These are phyloP conservation scores for Macrosiphum euphorbiae DNA, from an alignment of 2,888 invertebrate species.

Conservation along the genomic window DNA sequence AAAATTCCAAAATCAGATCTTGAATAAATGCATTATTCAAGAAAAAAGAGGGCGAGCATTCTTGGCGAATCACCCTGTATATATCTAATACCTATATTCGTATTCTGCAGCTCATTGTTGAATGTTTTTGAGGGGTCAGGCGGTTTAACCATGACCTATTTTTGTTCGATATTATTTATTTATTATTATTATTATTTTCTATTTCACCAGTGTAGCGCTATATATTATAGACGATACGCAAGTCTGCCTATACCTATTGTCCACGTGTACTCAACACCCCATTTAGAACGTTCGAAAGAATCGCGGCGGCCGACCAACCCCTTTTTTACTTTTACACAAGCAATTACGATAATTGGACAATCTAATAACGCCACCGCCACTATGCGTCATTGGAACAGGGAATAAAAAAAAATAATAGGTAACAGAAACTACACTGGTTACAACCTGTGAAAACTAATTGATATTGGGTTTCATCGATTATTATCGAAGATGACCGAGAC, in stretches of 20 bases:
- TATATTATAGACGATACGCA: not conserved
- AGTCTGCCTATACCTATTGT: not conserved
- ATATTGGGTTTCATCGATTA: not conserved
- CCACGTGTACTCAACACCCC: not conserved
- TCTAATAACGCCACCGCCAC: not conserved
- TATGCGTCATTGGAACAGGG: not conserved
- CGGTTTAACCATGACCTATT: not conserved
- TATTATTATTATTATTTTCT: constrained; percentile 1
- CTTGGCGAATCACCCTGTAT: not conserved
- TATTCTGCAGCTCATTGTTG: not conserved
- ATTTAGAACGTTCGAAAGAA: not conserved
- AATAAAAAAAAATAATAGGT: not conserved
- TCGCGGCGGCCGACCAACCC: not conserved
- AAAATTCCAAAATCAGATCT: not conserved
- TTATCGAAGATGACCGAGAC: not conserved
- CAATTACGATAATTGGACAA: constrained; percentile 46
- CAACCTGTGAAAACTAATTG: not conserved
- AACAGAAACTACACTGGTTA: not conserved
- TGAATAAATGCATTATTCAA: not conserved
- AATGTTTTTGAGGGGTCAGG: not conserved
- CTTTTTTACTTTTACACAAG: not conserved
- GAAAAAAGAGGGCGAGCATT: not conserved
- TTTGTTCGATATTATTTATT: not conserved
- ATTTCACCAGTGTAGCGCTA: not conserved
- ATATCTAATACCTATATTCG: not conserved